Evolutionary conservation across 2,888 invertebrate species (phyloP), one percentile per base, ranked within the genome.

Genomic region (Dynastes hyllus): DNA sequence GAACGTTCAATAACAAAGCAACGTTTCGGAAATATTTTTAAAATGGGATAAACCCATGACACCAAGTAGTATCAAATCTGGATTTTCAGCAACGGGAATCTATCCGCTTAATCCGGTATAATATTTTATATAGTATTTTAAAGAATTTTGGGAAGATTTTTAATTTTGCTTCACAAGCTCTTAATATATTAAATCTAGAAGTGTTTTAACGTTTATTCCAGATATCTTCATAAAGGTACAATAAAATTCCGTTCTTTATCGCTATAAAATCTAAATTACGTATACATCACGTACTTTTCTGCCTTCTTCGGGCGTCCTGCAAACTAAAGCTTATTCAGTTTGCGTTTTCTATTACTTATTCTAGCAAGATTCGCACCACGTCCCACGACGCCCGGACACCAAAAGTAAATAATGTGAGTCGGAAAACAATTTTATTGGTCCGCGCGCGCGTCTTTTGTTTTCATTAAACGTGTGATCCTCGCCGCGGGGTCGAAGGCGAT

Each of bases 1-100:
- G 58, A 81, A 78, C 77, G 76, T 58, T 84, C 84, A 86, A 82
- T 53, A 86, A 85, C 83, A 83, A 85, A 80, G 80, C 83, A 67
- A 87, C 87, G 83, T 84, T 85, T 22, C 80, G 22, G 22, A 22
- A 22, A 73, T 82, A 2, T 37, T 80, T 82, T 50, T 80, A 82
- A 66, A 84, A 82, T 67, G 85, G 85, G 84, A 83, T 81, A 63
- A 84, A 82, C 1, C 22, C 1, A 22, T 22, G 22, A 22, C 22
- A 22, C 22, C 22, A 82, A 80, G 81, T 16, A 85, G 85, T 71
- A 84, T 85, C 29, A 80, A 78, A 63, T 75, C 78, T 81, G 85
- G 84, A 29, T 85, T 85, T 80, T 77, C 78, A 79, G 83, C 82
- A 5, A 82, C 81, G 0, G 22, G 22, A 22, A 22, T 22, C 22